Evolutionary conservation across 1,140 invertebrate species (phyloP), one percentile per base, ranked within the genome.

Genomic region (Brachionus rubens): DNA sequence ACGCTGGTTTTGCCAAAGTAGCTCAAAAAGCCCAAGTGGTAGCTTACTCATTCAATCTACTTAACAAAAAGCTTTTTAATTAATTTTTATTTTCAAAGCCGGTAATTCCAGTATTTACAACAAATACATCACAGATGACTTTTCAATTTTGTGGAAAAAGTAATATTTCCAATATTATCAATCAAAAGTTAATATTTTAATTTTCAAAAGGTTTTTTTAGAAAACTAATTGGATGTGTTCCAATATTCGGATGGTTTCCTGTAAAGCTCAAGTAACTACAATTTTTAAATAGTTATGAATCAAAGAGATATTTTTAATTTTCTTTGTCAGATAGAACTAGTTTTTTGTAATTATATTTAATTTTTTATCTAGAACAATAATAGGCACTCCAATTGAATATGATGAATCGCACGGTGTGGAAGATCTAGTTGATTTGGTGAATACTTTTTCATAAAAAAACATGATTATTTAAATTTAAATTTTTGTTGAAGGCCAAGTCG

Each of bases 211-310:
- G n/a, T n/a, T n/a, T n/a, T n/a, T n/a, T n/a, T n/a, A n/a, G n/a
- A n/a, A n/a, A n/a, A 1, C 16, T 54, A 2, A 12, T 54, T 21
- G 52, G 52, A 14, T 28, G 16, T 28, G 24, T 54, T 12, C 5
- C 33, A 54, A 24, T 28, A 30, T 28, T 54, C 33, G 52, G 52
- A 14, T 54, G 52, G 52, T 54, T 54, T 54, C 52, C 52, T 12
- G 52, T 54, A 6, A 54, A 54, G 33, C 24, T 54, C n/a, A 12
- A 54, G 52, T 54, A 43, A n/a, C n/a, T n/a, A n/a, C n/a, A n/a
- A n/a, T n/a, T n/a, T n/a, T n/a, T n/a, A n/a, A n/a, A n/a, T n/a
- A n/a, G n/a, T n/a, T n/a, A n/a, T n/a, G n/a, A n/a, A n/a, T n/a
- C n/a, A n/a, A n/a, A n/a, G n/a, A n/a, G n/a, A n/a, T n/a, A n/a